A percentile compares a stretch with the other conserved stretches of the same genome.
phyloP scores from a whole-genome alignment of 2,113 vertebrate genomes.

The Ciconia maguari region DNA sequence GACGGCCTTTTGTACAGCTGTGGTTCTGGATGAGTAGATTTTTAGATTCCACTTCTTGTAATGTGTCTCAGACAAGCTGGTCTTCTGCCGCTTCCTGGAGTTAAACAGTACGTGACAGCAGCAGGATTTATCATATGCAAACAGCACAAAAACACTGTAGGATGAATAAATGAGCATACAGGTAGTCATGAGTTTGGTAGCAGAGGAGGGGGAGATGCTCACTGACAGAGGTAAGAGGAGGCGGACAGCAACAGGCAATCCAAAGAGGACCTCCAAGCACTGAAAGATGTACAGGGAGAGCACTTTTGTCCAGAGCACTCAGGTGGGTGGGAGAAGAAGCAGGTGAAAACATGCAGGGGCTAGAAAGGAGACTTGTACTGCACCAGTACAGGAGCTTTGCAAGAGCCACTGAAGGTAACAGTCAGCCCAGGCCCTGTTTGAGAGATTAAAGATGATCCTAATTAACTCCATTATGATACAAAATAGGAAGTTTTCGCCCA shows the following conservation, averaged over 20 bases:
- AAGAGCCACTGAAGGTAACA: neutral
- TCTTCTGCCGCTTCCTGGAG: slow-evolving; percentile 15
- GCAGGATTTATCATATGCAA: neutral
- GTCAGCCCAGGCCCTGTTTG: neutral
- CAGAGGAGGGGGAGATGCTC: neutral
- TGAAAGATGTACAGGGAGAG: neutral
- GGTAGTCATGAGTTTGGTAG: slow-evolving; percentile 31
- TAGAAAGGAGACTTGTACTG: neutral
- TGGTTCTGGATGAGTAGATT: neutral
- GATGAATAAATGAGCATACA: slow-evolving; percentile 22
- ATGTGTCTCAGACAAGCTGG: neutral
- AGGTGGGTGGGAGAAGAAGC: neutral
- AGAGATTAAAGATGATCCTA: neutral
- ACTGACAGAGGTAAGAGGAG: neutral
- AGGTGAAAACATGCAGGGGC: neutral
- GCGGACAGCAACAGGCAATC: neutral
- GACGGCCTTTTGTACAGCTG: slow-evolving; percentile 19
- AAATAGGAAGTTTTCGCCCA: neutral
- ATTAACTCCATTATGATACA: neutral
- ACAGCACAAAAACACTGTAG: neutral
- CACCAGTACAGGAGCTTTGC: neutral
- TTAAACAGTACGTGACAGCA: slow-evolving; percentile 8
- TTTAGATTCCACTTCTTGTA: neutral
- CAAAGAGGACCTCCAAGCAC: neutral
- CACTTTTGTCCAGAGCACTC: neutral